Conservation (phyloP, 2,888 invertebrate species). For the Anoplius nigerrimus region DNA sequence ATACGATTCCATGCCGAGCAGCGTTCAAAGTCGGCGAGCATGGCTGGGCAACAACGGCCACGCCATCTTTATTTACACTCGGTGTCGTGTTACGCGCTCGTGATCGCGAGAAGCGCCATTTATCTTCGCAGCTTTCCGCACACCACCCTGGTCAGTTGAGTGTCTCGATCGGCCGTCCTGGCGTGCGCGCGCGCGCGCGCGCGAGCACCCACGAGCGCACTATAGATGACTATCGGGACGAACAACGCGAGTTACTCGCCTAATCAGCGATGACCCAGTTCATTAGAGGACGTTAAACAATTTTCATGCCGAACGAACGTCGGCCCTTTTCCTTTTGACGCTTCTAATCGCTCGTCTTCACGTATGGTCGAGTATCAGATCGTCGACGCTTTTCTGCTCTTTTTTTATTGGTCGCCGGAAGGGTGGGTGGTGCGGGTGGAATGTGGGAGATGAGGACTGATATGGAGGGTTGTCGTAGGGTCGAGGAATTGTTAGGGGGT, state of each 20-base stretch:
- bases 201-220: constrained; percentile 6
- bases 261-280: constrained; percentile 45
- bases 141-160: too few species aligned
- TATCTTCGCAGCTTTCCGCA: constrained; percentile 32
- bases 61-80: constrained; percentile 51
- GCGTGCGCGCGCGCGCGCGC: constrained; percentile 8
- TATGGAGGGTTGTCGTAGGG: too few species aligned
- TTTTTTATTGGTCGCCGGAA: too few species aligned
- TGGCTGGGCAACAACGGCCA: constrained; percentile 9
- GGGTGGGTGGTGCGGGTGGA: too few species aligned
- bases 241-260: constrained; percentile 30
- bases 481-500: too few species aligned
- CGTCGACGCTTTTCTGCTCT: too few species aligned
- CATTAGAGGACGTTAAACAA: constrained; percentile 37
- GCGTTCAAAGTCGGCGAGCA: too few species aligned
- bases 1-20: neutral
- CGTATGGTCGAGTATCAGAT: too few species aligned
- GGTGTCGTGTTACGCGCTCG: constrained; percentile 58
- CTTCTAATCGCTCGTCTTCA: neutral
- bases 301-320: constrained; percentile 19
- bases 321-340: neutral
- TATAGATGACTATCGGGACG: constrained; percentile 26
- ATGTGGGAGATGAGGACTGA: too few species aligned
- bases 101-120: constrained; percentile 42
- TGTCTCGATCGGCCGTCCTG: constrained; percentile 8